Evolutionary conservation across 2,888 invertebrate genomes (phyloP), one percentile per base, ranked within the genome.

Genomic region (Malacosoma neustria): DNA sequence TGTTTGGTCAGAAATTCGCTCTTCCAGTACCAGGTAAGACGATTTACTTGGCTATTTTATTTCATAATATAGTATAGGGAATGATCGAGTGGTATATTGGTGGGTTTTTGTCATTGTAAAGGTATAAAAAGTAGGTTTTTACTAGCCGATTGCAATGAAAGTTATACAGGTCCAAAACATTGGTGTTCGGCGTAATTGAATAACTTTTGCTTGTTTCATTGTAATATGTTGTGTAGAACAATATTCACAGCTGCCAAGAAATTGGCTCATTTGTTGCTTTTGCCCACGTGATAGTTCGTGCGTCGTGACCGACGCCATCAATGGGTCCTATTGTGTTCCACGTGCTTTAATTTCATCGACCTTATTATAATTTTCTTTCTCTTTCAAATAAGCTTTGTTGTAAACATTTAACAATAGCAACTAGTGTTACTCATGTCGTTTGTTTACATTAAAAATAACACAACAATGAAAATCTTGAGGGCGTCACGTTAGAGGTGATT

Each of bases 1-100:
- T 84, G 84, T 75, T 72, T 82, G 71, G 82, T 82, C 70, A 75
- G 84, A 65, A 86, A 85, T 68, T 84, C 84, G 60, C 81, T 85
- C 64, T 79, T 79, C 60, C 84, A 82, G 74, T 72, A 79, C 63
- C 84, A 85, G 85, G 86, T 86, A 67, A 61, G 79, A 61, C 57
- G 40, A n/a, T 12, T 14, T n/a, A 14, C 9, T 13, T 14, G 9
- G 14, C 32, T 14, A 14, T 13, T 14, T 13, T 32, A 7, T 7
- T 22, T 7, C 5, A 22, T 22, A 5, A 22, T 22, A 22, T 7
- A 7, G 22, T 5, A 22, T 7, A 22, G 5, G 5, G 22, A 22
- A 22, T 22, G 9, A 22, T 5, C 0, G 22, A 22, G 22, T 22
- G n/a, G n/a, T n/a, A n/a, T n/a, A n/a, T n/a, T n/a, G n/a, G n/a